Percentiles rank a stretch among this genome's conserved stretches.
These are phyloP conservation scores for Petrocephalus schoutedeni DNA, from an alignment of 2,797 vertebrate species.

Conservation along the genomic window DNA sequence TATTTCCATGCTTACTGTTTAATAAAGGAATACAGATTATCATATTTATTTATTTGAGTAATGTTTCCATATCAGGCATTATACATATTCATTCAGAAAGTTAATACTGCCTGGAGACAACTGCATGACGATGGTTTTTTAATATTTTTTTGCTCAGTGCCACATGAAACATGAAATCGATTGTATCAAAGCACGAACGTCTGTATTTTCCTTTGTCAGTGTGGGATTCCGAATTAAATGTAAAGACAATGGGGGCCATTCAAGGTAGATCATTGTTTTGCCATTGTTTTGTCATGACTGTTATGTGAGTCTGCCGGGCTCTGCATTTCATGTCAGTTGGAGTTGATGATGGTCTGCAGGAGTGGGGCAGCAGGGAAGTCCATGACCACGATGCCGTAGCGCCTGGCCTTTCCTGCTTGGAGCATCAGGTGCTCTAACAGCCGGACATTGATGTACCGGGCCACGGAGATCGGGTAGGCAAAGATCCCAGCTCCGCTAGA, in stretches of 20 bases:
- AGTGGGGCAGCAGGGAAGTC: constrained; percentile 70
- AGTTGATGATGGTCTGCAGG: constrained; percentile 64
- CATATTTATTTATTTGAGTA: neutral
- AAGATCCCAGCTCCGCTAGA: constrained; percentile 70
- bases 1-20: no score
- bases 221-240: neutral
- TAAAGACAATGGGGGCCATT: neutral
- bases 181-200: neutral
- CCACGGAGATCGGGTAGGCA: constrained; percentile 62
- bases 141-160: neutral
- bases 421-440: constrained; percentile 60
- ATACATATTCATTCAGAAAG: neutral
- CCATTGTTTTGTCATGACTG: neutral
- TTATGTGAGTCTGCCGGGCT: neutral
- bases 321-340: constrained; percentile 45
- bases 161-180: neutral
- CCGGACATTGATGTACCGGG: constrained; percentile 58
- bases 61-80: neutral
- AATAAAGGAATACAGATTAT: neutral
- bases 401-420: constrained; percentile 40
- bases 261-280: neutral
- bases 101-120: neutral
- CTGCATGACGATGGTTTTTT: neutral
- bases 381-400: constrained; percentile 71
- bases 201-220: neutral